Evolutionary conservation across 2,888 invertebrate species (phyloP).

Genomic region (Phasia obesa): DNA sequence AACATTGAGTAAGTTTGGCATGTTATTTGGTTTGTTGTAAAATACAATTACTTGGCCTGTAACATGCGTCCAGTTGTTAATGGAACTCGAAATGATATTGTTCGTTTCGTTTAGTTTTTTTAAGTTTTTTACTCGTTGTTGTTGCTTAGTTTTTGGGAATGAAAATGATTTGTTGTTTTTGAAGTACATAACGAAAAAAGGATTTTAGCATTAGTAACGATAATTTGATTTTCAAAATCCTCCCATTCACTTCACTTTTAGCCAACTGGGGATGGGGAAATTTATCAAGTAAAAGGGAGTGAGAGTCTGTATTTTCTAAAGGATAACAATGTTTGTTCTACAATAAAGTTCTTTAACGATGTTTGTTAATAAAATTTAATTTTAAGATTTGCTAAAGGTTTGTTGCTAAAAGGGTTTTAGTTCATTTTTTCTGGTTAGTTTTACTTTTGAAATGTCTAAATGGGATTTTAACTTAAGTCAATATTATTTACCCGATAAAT

Average conservation of each 20-base stretch:
- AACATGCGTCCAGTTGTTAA: constrained; percentile 62
- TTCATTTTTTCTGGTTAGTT: constrained; percentile 7
- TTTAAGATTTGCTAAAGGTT: constrained; percentile 34
- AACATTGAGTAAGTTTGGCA: constrained; percentile 44
- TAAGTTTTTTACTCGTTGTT: not conserved
- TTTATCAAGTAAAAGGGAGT: not conserved
- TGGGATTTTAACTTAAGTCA: constrained; percentile 57
- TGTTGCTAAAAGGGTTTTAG: constrained; percentile 31
- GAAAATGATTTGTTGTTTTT: constrained; percentile 47
- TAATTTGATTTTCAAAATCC: constrained; percentile 61
- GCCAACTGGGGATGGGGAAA: not conserved
- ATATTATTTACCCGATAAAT: constrained; percentile 49
- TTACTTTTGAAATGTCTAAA: constrained; percentile 51
- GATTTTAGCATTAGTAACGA: constrained; percentile 55
- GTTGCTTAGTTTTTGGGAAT: constrained; percentile 28
- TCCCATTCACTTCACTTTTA: not conserved
- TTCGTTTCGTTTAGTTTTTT: constrained; percentile 24
- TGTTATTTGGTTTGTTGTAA: constrained; percentile 58
- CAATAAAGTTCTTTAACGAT: constrained; percentile 18
- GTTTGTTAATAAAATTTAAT: constrained; percentile 12
- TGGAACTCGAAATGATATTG: constrained; percentile 55
- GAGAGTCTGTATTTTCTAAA: constrained; percentile 12
- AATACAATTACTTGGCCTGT: constrained; percentile 65
- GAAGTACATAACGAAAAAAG: constrained; percentile 36
- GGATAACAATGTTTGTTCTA: constrained; percentile 50